A percentile compares a stretch with the other conserved stretches of the same genome.
Conservation (phyloP, 2,888 invertebrate species). For the Philhelius pedissequus region DNA sequence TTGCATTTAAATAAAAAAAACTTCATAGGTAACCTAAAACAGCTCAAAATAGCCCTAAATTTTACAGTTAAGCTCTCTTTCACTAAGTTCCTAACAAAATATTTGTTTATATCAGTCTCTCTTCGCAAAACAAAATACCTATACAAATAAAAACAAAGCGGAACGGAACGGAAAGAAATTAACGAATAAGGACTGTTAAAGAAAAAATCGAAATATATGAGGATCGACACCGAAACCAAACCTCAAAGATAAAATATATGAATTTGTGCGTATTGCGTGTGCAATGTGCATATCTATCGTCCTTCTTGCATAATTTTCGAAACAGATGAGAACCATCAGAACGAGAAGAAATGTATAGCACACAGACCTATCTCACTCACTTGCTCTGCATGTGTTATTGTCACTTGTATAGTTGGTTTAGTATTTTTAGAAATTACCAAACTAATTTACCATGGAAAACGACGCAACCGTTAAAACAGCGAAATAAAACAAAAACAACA, state of each 20-base stretch:
- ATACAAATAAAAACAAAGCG: conserved; percentile 1
- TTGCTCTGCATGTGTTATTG: conserved; percentile 33
- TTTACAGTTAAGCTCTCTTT: neutral
- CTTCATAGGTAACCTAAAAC: neutral
- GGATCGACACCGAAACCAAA: neutral
- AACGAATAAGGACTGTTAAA: neutral
- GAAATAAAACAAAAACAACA: conserved; percentile 26
- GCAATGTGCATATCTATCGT: neutral
- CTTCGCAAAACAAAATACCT: conserved; percentile 2
- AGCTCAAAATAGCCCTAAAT: neutral
- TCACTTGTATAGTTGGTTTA: conserved; percentile 26
- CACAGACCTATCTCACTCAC: conserved; percentile 19
- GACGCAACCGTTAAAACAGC: conserved; percentile 8
- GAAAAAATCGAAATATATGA: neutral
- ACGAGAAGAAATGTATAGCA: neutral
- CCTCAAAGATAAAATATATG: neutral
- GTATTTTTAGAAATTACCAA: conserved; percentile 67
- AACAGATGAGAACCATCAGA: neutral
- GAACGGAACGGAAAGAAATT: conserved; percentile 45
- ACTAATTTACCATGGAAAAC: conserved; percentile 55
- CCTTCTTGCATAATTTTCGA: conserved; percentile 29
- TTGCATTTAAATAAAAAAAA: neutral
- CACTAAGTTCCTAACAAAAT: neutral
- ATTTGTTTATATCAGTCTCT: neutral
- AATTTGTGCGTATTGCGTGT: conserved; percentile 1